These are phyloP conservation scores for Oncopodura yosiiana DNA, from an alignment of 1,140 invertebrate genomes.

Conservation along the genomic window DNA sequence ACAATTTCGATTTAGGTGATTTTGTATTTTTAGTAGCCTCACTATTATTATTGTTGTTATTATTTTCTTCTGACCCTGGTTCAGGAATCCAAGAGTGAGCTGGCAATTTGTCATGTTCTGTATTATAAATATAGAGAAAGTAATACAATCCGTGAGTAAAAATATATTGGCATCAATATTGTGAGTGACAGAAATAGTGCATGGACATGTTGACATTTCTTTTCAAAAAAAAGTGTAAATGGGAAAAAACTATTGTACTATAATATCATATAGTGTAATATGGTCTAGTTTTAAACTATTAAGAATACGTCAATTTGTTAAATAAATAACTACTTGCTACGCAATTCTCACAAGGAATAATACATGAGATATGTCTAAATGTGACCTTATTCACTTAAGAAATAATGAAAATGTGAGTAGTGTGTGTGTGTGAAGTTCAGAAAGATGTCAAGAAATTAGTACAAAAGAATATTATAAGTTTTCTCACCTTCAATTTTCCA, in stretches of 20 bases:
- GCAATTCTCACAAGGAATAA: too few relatives aligned
- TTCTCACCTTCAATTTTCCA: conserved; percentile 25
- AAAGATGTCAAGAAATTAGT: too few relatives aligned
- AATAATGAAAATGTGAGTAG: background rate
- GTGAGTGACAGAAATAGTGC: background rate
- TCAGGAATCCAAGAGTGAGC: conserved; percentile 32
- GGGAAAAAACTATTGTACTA: background rate
- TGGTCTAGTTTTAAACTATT: background rate
- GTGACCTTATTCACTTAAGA: too few relatives aligned
- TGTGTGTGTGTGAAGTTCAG: background rate
- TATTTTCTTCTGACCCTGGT: background rate
- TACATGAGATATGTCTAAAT: too few relatives aligned
- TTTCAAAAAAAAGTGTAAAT: background rate
- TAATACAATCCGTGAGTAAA: background rate
- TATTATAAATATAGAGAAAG: conserved; percentile 1
- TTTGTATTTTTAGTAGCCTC: background rate
- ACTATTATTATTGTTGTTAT: background rate
- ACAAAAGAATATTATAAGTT: background rate
- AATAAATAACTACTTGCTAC: too few relatives aligned
- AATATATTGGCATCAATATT: background rate
- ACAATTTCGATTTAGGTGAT: background rate
- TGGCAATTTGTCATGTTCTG: conserved; percentile 32
- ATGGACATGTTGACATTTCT: background rate
- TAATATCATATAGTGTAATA: background rate
- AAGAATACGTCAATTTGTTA: too few relatives aligned